phyloP scores from a whole-genome alignment of 2,797 vertebrate species.

The Nyctalus aviator region DNA sequence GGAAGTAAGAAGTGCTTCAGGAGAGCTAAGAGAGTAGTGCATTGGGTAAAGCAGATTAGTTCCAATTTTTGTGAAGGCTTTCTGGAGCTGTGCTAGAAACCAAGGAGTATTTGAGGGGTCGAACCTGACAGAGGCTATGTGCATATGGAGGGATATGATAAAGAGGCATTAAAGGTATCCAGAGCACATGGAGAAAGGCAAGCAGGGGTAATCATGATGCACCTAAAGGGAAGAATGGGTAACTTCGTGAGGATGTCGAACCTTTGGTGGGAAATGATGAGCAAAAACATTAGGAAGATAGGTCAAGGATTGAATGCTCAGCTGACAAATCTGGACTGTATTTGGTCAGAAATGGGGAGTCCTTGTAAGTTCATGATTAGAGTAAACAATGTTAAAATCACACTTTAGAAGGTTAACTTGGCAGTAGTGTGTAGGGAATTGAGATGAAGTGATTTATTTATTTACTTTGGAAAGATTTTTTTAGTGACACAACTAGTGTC shows the following conservation, averaged over 20 bases:
- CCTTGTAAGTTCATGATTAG: not conserved
- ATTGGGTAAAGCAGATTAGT: not conserved
- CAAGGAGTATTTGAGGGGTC: not conserved
- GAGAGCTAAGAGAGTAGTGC: not conserved
- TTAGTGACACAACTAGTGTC: not conserved
- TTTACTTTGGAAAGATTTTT: conserved; percentile 1
- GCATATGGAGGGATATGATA: not conserved
- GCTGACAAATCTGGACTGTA: not conserved
- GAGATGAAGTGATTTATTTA: not conserved
- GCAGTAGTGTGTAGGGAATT: not conserved
- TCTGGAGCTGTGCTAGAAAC: not conserved
- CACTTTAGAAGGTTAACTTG: not conserved
- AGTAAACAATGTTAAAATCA: not conserved
- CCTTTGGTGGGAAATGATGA: not conserved
- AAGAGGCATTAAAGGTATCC: not conserved
- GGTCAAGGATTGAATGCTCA: not conserved
- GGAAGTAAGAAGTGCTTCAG: not conserved
- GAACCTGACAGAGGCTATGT: not conserved
- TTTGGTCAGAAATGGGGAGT: not conserved
- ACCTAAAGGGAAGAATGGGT: not conserved
- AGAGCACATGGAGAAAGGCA: not conserved
- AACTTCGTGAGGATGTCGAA: not conserved
- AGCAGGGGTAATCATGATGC: not conserved
- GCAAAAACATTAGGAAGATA: not conserved
- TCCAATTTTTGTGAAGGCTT: not conserved